phyloP scores from a whole-genome alignment of 2,888 invertebrate genomes.

The Ophion ellenae region DNA sequence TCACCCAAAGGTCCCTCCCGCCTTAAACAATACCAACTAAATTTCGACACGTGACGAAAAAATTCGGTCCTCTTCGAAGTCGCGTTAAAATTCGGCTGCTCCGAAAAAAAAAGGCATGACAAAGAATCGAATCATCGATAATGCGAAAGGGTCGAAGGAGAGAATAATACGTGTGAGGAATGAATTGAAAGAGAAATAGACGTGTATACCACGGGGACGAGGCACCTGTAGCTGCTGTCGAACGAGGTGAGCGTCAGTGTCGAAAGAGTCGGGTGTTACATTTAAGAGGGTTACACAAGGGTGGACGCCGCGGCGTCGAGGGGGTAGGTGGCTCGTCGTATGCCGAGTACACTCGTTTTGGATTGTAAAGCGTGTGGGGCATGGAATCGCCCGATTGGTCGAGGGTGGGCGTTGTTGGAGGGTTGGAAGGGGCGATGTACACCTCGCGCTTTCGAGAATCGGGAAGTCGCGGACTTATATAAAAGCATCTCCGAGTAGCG shows the following conservation, averaged over 20 bases:
- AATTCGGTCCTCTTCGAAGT: no score
- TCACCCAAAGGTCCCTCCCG: no score
- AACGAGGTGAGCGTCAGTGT: conserved; percentile 49
- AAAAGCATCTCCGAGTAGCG: conserved; percentile 75
- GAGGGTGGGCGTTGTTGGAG: conserved; percentile 72
- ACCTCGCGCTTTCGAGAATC: conserved; percentile 64
- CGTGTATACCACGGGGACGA: conserved; percentile 25
- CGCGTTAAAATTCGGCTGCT: no score
- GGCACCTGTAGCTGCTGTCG: conserved; percentile 66
- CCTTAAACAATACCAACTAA: no score
- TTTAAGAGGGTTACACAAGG: conserved; percentile 41
- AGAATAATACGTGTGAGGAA: not conserved
- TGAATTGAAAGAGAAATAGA: conserved; percentile 43
- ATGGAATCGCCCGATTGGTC: conserved; percentile 75
- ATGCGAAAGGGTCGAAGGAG: conserved; percentile 6
- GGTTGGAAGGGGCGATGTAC: conserved; percentile 47
- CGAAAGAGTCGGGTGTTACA: conserved; percentile 46
- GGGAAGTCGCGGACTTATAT: conserved; percentile 77
- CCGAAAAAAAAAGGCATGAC: not conserved
- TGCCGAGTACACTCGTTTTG: conserved; percentile 46
- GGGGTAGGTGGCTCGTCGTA: conserved; percentile 40
- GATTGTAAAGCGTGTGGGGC: conserved; percentile 60
- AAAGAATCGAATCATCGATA: not conserved
- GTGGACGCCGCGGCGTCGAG: conserved; percentile 45
- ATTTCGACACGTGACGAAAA: no score